Base-by-base conservation (phyloP, 2,888 invertebrate genomes). In the Deilephila porcellus region DNA sequence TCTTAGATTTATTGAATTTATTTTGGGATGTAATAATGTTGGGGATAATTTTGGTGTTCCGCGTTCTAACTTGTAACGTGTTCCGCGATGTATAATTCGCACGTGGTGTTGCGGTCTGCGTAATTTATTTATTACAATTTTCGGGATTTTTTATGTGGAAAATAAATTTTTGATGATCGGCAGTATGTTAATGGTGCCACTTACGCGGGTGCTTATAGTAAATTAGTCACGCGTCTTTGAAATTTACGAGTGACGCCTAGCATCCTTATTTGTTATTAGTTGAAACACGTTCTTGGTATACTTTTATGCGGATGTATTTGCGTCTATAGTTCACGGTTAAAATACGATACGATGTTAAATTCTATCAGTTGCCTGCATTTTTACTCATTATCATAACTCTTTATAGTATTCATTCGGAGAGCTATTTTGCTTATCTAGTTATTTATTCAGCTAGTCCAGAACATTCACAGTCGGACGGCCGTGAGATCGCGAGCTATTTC, bases 1-100 rank as follows among this genome's bases (percentile, higher is more conserved):
- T 25, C 8, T 20, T 52, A 67, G 67, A 67, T 67, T 67, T 67
- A 67, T 67, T 45, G 45, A 25, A 25, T 67, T 67, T 67, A 67
- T 67, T 67, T 67, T 25, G 17, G 45, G 52, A 52, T 52, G 37
- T 45, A 67, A 52, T 52, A 25, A 67, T 37, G 71, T 59, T 32
- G 19, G 25, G 60, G 11, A 34, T 34, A 45, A 60, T 60, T 25
- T 29, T 17, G 62, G 62, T 60, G 64, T 64, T 64, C 64, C 64
- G 64, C n/a, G 64, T 67, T 52, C 52, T 67, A 25, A 37, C 45
- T 67, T 52, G 67, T 67, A 25, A 37, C 45, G 45, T 64, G 20
- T 4, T 45, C 20, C 56, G 17, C 20, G 25, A n/a, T 45, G 45
- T 45, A 67, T 25, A 7, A 25, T 25, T 25, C 20, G 52, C 25